These are phyloP conservation scores for Hydrolagus affinis DNA, from an alignment of 2,113 vertebrate genomes.

Conservation along the genomic window DNA sequence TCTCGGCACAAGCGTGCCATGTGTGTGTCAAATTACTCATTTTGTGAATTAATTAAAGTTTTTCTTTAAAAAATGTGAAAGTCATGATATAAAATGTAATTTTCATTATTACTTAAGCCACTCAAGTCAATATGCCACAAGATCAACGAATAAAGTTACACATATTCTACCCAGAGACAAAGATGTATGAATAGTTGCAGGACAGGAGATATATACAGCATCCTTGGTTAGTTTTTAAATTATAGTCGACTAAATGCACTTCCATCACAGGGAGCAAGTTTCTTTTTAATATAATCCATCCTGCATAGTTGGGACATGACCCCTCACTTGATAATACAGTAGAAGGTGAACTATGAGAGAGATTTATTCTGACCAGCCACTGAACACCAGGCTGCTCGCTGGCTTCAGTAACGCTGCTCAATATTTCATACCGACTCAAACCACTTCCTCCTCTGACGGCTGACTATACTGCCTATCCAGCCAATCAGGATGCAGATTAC, in stretches of 20 bases:
- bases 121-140: no score
- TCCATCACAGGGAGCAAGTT: background rate
- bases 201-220: no score
- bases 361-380: background rate
- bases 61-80: no score
- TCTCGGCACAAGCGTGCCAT: no score
- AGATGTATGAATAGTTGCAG: background rate
- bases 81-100: no score
- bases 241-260: background rate
- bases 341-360: background rate
- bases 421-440: background rate
- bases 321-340: background rate
- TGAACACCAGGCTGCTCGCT: background rate
- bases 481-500: background rate
- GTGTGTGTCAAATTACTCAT: no score
- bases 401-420: background rate
- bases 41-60: no score
- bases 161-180: no score
- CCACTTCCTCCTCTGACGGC: background rate
- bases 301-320: background rate
- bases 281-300: no score
- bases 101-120: no score
- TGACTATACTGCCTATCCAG: background rate
- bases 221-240: background rate
- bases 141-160: background rate